Evolutionary conservation across 2,113 vertebrate genomes (phyloP).

Genomic region (Tachycineta bicolor): DNA sequence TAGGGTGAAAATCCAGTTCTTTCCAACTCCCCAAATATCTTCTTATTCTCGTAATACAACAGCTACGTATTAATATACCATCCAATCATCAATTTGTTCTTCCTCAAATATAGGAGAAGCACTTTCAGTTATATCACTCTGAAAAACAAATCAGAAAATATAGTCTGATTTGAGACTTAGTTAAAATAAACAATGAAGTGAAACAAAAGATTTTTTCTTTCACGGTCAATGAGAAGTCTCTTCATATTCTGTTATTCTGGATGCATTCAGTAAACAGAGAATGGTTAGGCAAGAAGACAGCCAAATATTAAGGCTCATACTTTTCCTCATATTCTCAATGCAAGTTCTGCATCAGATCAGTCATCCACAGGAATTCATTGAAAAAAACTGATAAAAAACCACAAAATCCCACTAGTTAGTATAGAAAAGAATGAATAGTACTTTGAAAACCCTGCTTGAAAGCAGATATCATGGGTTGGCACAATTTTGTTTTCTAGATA

Average conservation of each 20-base stretch:
- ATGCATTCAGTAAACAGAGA: not conserved
- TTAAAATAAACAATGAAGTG: not conserved
- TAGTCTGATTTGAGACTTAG: not conserved
- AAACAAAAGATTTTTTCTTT: not conserved
- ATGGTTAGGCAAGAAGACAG: not conserved
- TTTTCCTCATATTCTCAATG: not conserved
- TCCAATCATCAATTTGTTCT: conserved; percentile 52
- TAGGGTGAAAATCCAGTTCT: conserved; percentile 78
- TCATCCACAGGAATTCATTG: not conserved
- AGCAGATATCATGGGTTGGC: not conserved
- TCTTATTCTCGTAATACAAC: conserved; percentile 53
- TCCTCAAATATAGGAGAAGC: conserved; percentile 51
- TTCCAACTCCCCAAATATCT: conserved; percentile 44
- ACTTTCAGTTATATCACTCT: conserved; percentile 62
- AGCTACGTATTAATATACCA: conserved; percentile 64
- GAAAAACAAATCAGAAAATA: conserved; percentile 68
- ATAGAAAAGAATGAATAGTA: not conserved
- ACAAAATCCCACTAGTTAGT: not conserved
- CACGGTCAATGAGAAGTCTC: not conserved
- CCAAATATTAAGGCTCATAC: not conserved
- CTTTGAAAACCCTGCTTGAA: not conserved
- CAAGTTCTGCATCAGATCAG: not conserved
- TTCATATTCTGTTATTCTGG: not conserved
- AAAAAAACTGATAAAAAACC: not conserved
- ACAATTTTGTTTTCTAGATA: no score